Evolutionary conservation across 2,113 vertebrate species (phyloP), one percentile per base, ranked within the genome.

Genomic region (Petromus typicus): DNA sequence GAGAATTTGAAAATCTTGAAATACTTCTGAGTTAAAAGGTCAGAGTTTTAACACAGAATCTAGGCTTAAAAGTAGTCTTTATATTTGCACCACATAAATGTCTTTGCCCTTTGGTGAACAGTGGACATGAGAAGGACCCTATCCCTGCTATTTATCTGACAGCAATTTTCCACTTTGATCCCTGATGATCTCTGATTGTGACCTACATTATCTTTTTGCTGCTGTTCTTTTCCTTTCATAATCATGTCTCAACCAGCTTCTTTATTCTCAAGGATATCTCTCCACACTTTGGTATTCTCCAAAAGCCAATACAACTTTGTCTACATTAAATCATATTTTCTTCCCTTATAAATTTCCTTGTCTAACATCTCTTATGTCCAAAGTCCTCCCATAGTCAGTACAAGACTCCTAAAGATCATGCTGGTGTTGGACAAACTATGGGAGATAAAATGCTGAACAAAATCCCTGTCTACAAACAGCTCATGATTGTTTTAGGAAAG

Each of bases 161-260:
- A 93, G 5, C 10, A 76, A 85, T 13, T 92, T 81, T 96, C 51
- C 71, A 87, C 37, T 25, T 48, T 94, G 91, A 94, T 85, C 67
- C 23, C 40, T 91, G 64, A 91, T 95, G 22, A 87, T 91, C 76
- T 71, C 67, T 89, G 66, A 61, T 54, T 76, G n/a, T 93, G 57
- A 89, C 37, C 93, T 80, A 94, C 4, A 61, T 27, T 43, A 61
- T 75, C 78, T 96, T 40, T 78, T 78, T n/a, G 23, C 18, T 87
- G n/a, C 87, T 37, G 37, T 91, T 84, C 32, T 85, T 90, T 82
- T 43, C 59, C 83, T 96, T 89, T 82, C 32, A 11, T 67, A 88
- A 59, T 79, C 71, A 51, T 82, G 73, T 95, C 83, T 95, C 61
- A 51, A 79, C 34, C 20, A 91, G 59, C 7, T 94, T 81, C 34